These are phyloP conservation scores for Hofmannophila pseudospretella DNA, from an alignment of 2,888 invertebrate species.

Conservation along the genomic window DNA sequence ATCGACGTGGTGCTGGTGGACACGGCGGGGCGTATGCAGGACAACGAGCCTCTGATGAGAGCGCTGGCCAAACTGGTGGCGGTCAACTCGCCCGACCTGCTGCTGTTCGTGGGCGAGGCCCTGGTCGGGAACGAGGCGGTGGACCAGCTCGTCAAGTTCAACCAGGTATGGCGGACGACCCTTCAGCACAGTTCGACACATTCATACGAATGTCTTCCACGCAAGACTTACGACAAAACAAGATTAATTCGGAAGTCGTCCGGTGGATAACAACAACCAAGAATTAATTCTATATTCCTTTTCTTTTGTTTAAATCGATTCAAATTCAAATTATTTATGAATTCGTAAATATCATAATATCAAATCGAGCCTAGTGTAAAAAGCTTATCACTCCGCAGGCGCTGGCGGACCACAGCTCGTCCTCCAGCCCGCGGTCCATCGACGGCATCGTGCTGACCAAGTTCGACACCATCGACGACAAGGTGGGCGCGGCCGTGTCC, in stretches of 20 bases:
- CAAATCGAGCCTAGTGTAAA: too few relatives aligned
- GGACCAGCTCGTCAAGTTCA: constrained; percentile 99
- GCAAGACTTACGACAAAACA: too few relatives aligned
- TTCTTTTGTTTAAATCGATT: too few relatives aligned
- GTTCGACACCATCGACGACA: constrained; percentile 99
- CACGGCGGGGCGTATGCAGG: constrained; percentile 99
- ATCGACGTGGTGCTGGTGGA: constrained; percentile 97
- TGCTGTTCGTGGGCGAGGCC: constrained; percentile 99
- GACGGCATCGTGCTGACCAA: constrained; percentile 99
- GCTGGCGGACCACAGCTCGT: constrained; percentile 92
- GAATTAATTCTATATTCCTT: too few relatives aligned
- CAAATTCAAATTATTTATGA: too few relatives aligned
- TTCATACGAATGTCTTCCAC: too few relatives aligned
- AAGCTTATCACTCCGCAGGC: too few relatives aligned
- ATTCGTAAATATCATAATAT: too few relatives aligned
- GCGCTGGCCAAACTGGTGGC: constrained; percentile 91
- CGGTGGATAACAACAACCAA: too few relatives aligned
- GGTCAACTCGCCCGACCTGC: constrained; percentile 97
- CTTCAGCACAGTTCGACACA: too few relatives aligned
- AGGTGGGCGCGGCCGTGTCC: constrained; percentile 98
- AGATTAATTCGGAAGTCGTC: too few relatives aligned
- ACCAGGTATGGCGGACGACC: too few relatives aligned
- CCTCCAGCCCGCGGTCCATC: constrained; percentile 91
- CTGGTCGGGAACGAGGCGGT: constrained; percentile 99
- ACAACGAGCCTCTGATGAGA: constrained; percentile 99